Evolutionary conservation across 2,888 invertebrate species (phyloP).

Genomic region (Melangyna quadrimaculata): DNA sequence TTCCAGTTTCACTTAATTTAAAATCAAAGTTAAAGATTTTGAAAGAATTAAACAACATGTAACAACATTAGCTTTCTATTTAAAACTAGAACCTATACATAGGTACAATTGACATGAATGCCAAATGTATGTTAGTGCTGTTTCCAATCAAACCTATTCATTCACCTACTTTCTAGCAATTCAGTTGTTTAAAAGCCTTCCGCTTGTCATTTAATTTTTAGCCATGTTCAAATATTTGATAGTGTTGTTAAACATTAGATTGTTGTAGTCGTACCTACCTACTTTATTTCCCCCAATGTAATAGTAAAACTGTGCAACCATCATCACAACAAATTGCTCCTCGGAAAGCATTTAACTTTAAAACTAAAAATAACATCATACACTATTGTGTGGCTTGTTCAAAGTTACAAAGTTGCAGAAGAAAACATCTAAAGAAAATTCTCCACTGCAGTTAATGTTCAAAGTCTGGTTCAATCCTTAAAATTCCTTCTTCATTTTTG

Average conservation of each 20-base stretch:
- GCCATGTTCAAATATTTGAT: slow-evolving; percentile 8
- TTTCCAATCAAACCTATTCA: neutral
- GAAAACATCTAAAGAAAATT: slow-evolving; percentile 27
- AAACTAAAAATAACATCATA: neutral
- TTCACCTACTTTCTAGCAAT: neutral
- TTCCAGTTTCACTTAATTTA: too few species aligned
- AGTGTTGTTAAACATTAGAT: neutral
- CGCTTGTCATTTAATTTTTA: neutral
- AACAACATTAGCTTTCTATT: neutral
- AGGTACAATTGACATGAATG: neutral
- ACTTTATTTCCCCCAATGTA: neutral
- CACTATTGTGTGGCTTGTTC: neutral
- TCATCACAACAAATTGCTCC: slow-evolving; percentile 5
- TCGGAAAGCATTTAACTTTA: neutral
- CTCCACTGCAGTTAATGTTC: neutral
- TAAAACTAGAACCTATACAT: neutral
- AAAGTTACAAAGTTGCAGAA: slow-evolving; percentile 14
- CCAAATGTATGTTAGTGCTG: neutral
- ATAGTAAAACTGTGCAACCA: neutral
- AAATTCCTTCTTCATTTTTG: slow-evolving; percentile 25
- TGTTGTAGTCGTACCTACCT: too few species aligned
- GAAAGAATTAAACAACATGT: neutral
- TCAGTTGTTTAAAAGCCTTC: neutral
- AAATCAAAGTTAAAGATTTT: neutral
- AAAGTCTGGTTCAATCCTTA: slow-evolving; percentile 10